phyloP scores from a whole-genome alignment of 2,888 invertebrate genomes.

The Alloplasta piceator region DNA sequence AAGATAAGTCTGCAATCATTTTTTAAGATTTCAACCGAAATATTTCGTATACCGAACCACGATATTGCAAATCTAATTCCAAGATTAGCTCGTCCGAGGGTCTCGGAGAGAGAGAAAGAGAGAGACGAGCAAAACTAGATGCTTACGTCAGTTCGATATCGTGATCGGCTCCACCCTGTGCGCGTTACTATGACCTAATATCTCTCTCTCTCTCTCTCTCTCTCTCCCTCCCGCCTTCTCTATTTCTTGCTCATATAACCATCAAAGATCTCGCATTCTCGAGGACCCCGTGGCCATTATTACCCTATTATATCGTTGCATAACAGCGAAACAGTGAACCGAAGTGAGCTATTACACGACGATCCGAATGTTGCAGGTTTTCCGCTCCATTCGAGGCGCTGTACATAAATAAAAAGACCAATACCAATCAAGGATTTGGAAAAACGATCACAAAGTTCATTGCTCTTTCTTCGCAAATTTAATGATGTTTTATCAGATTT shows the following conservation, averaged over 20 bases:
- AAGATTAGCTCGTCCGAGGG: slow-evolving; percentile 50
- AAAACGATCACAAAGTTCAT: no score
- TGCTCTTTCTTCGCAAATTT: no score
- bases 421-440: no score
- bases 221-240: slow-evolving; percentile 1
- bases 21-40: slow-evolving; percentile 15
- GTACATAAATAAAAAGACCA: background rate
- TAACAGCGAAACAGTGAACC: slow-evolving; percentile 80
- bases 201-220: slow-evolving; percentile 26
- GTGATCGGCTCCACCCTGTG: slow-evolving; percentile 82
- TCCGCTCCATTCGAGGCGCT: background rate
- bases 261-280: slow-evolving; percentile 35
- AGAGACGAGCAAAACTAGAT: slow-evolving; percentile 77
- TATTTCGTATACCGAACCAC: slow-evolving; percentile 11
- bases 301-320: slow-evolving; percentile 82
- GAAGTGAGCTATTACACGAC: slow-evolving; percentile 78
- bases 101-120: slow-evolving; percentile 42
- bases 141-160: slow-evolving; percentile 81
- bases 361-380: slow-evolving; percentile 49
- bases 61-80: slow-evolving; percentile 44
- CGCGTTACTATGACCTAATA: slow-evolving; percentile 59
- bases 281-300: slow-evolving; percentile 78
- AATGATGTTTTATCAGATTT: no score
- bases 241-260: slow-evolving; percentile 46
- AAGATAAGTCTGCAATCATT: background rate